These are phyloP conservation scores for Puffinus mauretanicus DNA, from an alignment of 2,113 vertebrate genomes.

Conservation along the genomic window DNA sequence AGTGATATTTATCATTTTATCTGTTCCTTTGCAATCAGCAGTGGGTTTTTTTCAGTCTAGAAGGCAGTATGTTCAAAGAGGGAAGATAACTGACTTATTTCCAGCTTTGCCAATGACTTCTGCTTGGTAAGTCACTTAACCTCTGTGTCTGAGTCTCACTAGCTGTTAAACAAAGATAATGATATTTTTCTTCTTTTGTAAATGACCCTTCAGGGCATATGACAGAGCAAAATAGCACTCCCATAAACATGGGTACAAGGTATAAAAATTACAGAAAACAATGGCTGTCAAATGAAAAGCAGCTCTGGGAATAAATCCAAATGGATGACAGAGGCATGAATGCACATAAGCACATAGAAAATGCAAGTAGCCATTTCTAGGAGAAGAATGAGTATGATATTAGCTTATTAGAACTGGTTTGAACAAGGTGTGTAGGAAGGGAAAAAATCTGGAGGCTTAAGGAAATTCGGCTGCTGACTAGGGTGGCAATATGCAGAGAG, in stretches of 20 bases:
- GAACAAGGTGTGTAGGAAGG: background rate
- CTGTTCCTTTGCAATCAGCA: background rate
- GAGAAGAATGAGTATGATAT: background rate
- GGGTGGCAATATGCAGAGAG: background rate
- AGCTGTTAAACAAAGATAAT: conserved; percentile 24
- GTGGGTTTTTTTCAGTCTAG: background rate
- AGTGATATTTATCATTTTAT: conserved; percentile 20
- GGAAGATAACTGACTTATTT: conserved; percentile 9
- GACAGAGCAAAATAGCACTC: background rate
- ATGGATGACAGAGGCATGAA: background rate
- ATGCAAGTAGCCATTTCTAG: background rate
- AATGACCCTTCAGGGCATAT: background rate
- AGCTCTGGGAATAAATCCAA: conserved; percentile 36
- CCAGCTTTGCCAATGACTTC: conserved; percentile 10
- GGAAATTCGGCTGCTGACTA: background rate
- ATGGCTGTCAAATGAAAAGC: conserved; percentile 3
- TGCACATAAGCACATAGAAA: background rate
- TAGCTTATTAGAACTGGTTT: background rate
- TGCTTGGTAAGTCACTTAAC: conserved; percentile 24
- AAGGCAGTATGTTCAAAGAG: background rate
- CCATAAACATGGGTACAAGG: background rate
- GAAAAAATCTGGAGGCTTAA: background rate
- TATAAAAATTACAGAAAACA: conserved; percentile 29
- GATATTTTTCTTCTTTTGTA: conserved; percentile 17
- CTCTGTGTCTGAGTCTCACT: background rate